These are phyloP conservation scores for Chironomus riparius DNA, from an alignment of 2,888 invertebrate genomes.

Conservation along the genomic window DNA sequence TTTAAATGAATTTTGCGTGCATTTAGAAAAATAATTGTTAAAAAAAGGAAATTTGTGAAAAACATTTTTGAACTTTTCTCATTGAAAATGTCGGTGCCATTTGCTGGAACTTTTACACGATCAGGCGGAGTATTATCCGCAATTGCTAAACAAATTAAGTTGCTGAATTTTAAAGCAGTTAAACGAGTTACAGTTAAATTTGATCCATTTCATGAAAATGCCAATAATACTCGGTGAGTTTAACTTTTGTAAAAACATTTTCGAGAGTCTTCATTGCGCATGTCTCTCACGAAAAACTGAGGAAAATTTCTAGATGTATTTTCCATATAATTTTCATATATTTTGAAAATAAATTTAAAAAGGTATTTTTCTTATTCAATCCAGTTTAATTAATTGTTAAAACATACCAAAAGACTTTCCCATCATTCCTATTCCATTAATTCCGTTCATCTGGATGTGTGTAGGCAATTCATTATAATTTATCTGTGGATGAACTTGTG, in stretches of 20 bases:
- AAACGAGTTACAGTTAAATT: slow-evolving; percentile 69
- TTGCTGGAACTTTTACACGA: slow-evolving; percentile 56
- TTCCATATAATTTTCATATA: not conserved
- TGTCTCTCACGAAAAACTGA: not conserved
- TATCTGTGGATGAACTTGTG: slow-evolving; percentile 20
- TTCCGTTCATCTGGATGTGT: slow-evolving; percentile 18
- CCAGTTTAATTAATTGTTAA: not conserved
- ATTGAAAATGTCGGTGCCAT: slow-evolving; percentile 60
- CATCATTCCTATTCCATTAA: not conserved
- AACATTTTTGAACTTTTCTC: not conserved
- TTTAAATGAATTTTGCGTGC: too few species aligned
- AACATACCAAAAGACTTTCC: slow-evolving; percentile 1
- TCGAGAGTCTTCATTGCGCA: slow-evolving; percentile 12
- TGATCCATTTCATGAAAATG: slow-evolving; percentile 73
- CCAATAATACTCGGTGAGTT: slow-evolving; percentile 48
- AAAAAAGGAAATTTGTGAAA: too few species aligned
- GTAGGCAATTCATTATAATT: slow-evolving; percentile 1
- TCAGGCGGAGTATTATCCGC: slow-evolving; percentile 63
- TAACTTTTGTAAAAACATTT: slow-evolving; percentile 7
- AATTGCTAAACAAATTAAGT: slow-evolving; percentile 60
- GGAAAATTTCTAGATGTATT: not conserved
- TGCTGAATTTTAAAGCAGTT: slow-evolving; percentile 67
- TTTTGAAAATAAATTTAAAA: not conserved
- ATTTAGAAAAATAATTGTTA: too few species aligned
- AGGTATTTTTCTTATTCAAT: not conserved